A percentile compares a stretch with the other conserved stretches of the same genome.
phyloP scores from a whole-genome alignment of 2,113 vertebrate species.

The Eubucco bourcierii region DNA sequence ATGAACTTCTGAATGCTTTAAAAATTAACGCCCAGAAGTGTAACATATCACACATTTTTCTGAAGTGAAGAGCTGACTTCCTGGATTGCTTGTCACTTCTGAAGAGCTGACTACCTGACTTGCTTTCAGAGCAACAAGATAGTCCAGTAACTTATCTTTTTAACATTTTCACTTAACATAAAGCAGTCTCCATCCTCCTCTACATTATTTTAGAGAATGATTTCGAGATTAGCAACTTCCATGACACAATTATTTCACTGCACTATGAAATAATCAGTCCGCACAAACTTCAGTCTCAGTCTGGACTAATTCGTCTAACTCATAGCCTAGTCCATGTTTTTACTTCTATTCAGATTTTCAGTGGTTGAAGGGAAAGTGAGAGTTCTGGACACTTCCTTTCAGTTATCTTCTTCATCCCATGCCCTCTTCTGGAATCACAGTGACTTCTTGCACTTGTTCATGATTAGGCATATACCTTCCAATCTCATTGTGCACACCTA shows the following conservation, averaged over 20 bases:
- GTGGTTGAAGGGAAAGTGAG: not conserved
- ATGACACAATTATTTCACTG: fast-evolving
- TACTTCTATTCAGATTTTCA: not conserved
- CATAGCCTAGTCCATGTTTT: not conserved
- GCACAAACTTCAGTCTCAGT: not conserved
- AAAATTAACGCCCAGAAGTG: not conserved
- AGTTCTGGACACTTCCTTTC: not conserved
- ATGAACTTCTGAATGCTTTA: not conserved
- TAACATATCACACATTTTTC: not conserved
- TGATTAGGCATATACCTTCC: not conserved
- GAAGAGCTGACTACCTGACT: not conserved
- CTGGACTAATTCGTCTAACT: not conserved
- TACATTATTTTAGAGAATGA: not conserved
- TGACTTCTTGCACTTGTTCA: not conserved
- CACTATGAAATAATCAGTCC: not conserved
- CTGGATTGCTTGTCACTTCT: too few species aligned
- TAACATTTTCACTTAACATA: not conserved
- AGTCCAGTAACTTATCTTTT: not conserved
- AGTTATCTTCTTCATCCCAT: not conserved
- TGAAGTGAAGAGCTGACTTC: not conserved
- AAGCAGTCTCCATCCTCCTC: not conserved
- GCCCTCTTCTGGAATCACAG: fast-evolving
- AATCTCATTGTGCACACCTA: not conserved
- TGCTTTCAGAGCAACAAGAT: not conserved
- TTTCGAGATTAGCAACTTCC: not conserved